Evolutionary conservation across 2,888 invertebrate genomes (phyloP), one percentile per base, ranked within the genome.

Genomic region (Metopia argyrocephala): DNA sequence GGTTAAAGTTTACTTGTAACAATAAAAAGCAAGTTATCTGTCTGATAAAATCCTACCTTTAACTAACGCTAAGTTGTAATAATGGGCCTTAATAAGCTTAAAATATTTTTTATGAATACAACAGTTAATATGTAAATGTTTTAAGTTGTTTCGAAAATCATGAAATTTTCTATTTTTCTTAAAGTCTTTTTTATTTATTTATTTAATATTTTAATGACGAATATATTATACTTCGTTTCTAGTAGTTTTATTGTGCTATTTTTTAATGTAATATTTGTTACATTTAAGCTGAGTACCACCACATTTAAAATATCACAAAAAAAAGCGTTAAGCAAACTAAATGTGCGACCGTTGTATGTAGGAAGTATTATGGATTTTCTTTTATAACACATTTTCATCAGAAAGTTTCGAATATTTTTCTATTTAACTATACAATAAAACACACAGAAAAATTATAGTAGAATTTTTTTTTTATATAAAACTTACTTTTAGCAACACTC

Each of bases 281-380:
- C 64, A 62, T 62, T 48, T 62, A 45, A 20, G 64, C 48, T 64
- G 68, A 69, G 46, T 64, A 61, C 28, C 45, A 23, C n/a, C n/a
- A n/a, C n/a, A n/a, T n/a, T 52, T 62, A 23, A 52, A n/a, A 52
- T 15, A 38, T 25, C 65, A 66, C 65, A 9, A 31, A 31, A 12
- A 31, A 12, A 31, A 0, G 12, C 2, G 9, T 12, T 31, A 38
- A 38, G 15, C 38, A 38, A 3, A 3, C 38, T 12, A 38, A 38
- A 38, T 38, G 38, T 38, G 38, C 38, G 12, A 38, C 15, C 12
- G 12, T 38, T 38, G 38, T 15, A 15, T 38, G 15, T 38, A 38
- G 38, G 15, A 38, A 38, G 38, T 38, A 38, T 38, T 38, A 12
- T 9, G 15, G 38, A 38, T 38, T 38, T 38, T 38, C 38, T 38